Percentiles rank a stretch among this genome's conserved stretches.
Conservation (phyloP, 2,113 vertebrate genomes). For the Patagioenas fasciata region DNA sequence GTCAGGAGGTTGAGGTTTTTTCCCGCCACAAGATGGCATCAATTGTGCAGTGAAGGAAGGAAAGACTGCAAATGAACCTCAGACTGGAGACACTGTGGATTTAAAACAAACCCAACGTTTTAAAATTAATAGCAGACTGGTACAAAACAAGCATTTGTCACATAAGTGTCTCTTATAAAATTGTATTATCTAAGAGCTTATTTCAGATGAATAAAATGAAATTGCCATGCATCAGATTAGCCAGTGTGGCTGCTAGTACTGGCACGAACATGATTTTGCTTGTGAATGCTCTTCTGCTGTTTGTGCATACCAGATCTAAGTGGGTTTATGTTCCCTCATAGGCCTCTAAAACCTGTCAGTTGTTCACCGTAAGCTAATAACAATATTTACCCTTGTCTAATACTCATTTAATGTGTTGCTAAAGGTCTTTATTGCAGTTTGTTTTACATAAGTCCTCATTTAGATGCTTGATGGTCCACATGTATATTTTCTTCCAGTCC, state of each 20-base stretch:
- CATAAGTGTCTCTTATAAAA: neutral
- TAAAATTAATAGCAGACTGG: neutral
- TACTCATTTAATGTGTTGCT: neutral
- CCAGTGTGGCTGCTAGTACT: neutral
- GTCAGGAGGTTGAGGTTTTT: neutral
- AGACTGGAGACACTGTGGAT: rapidly evolving
- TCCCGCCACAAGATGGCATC: conserved; percentile 58
- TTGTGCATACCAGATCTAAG: neutral
- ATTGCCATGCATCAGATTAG: neutral
- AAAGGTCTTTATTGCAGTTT: neutral
- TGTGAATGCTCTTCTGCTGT: neutral
- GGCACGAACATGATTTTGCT: neutral
- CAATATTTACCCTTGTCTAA: conserved; percentile 28
- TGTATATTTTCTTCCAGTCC: neutral
- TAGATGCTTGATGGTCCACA: rapidly evolving
- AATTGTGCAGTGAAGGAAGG: neutral
- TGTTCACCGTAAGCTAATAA: neutral
- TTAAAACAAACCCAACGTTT: neutral
- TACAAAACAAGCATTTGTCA: neutral
- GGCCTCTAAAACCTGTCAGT: neutral
- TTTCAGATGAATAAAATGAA: neutral
- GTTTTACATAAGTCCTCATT: neutral
- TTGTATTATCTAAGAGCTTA: neutral
- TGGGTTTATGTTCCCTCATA: neutral
- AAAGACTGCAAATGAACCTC: neutral